Percentiles rank a stretch among this genome's conserved stretches.
Conservation (phyloP, 2,888 invertebrate genomes). For the Orchesellides sinensis region DNA sequence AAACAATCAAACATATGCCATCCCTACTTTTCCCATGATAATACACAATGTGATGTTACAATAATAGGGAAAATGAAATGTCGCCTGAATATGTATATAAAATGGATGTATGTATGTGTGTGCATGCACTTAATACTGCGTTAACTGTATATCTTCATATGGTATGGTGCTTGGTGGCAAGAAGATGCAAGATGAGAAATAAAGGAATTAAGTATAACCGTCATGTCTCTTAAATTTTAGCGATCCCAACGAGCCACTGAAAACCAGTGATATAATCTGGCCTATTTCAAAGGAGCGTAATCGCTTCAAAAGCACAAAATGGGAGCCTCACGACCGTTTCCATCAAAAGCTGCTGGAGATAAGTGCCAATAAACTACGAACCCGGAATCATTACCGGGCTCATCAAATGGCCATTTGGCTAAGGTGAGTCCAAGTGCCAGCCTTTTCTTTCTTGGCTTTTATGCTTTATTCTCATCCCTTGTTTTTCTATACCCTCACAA, state of each 20-base stretch:
- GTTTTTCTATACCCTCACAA: constrained; percentile 15
- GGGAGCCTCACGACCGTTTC: constrained; percentile 95
- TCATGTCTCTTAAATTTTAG: constrained; percentile 78
- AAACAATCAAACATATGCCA: constrained; percentile 8
- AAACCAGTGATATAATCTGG: constrained; percentile 82
- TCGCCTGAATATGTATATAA: background rate
- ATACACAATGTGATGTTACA: too few relatives aligned
- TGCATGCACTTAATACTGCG: too few relatives aligned
- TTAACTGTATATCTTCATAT: too few relatives aligned
- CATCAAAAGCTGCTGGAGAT: constrained; percentile 96
- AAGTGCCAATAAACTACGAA: constrained; percentile 74
- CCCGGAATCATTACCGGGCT: constrained; percentile 87
- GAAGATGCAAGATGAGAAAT: background rate
- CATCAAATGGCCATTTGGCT: constrained; percentile 95
- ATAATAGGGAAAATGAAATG: constrained; percentile 3
- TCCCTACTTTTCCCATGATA: background rate
- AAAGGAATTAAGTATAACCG: constrained; percentile 26
- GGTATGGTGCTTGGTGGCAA: too few relatives aligned
- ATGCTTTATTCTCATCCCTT: constrained; percentile 19
- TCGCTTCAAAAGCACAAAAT: constrained; percentile 88
- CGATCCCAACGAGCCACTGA: constrained; percentile 87
- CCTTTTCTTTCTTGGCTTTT: constrained; percentile 14
- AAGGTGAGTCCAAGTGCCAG: constrained; percentile 76
- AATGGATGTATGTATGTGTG: too few relatives aligned
- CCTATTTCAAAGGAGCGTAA: constrained; percentile 90